Conservation (phyloP, 2,888 invertebrate species). For the Latrodectus hesperus region DNA sequence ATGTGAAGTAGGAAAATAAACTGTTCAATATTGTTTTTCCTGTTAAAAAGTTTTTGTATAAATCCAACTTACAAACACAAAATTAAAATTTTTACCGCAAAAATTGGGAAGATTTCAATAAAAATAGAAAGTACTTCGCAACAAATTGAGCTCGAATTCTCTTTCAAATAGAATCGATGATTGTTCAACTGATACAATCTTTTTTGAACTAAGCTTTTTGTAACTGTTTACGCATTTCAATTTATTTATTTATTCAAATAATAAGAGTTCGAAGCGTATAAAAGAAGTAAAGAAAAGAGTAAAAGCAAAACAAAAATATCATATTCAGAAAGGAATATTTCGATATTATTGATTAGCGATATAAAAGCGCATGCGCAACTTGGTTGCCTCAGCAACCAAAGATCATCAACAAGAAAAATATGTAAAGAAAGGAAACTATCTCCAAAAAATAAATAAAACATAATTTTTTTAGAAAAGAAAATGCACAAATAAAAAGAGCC, state of each 20-base stretch:
- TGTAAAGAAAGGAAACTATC: constrained; percentile 4
- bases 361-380: constrained; percentile 50
- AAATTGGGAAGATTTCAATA: not conserved
- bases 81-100: too few species aligned
- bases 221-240: constrained; percentile 18
- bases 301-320: constrained; percentile 61
- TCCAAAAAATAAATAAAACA: not conserved
- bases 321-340: constrained; percentile 60
- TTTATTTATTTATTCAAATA: constrained; percentile 53
- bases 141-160: not conserved
- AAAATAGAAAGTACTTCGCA: not conserved
- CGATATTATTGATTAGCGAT: constrained; percentile 68
- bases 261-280: constrained; percentile 23
- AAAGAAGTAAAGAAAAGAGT: constrained; percentile 11
- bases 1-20: too few species aligned
- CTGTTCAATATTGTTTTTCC: too few species aligned
- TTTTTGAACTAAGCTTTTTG: constrained; percentile 13
- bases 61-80: too few species aligned
- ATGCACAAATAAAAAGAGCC: not conserved
- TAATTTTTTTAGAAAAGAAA: constrained; percentile 14
- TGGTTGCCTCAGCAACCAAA: constrained; percentile 54
- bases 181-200: constrained; percentile 3
- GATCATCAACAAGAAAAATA: constrained; percentile 59
- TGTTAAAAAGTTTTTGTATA: too few species aligned
- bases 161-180: constrained; percentile 17